These are phyloP conservation scores for Garrulus glandarius DNA, from an alignment of 2,797 vertebrate species.

Conservation along the genomic window DNA sequence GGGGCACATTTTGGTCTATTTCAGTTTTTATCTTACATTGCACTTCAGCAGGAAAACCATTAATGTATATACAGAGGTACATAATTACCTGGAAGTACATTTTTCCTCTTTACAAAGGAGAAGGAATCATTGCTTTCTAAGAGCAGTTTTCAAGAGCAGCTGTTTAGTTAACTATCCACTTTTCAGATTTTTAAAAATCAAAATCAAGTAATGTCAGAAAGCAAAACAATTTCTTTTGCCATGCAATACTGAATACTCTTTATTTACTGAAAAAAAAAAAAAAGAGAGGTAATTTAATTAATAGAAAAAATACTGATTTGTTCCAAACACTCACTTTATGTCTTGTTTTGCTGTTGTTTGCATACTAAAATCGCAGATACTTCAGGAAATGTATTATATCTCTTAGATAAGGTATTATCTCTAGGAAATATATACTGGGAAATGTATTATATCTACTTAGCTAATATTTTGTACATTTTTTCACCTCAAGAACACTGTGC, in stretches of 20 bases:
- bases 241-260: background rate
- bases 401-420: background rate
- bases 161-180: background rate
- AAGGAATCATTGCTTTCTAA: background rate
- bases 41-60: background rate
- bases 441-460: background rate
- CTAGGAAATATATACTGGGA: background rate
- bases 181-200: background rate
- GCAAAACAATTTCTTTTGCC: background rate
- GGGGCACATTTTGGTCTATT: background rate
- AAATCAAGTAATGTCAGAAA: background rate
- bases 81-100: background rate
- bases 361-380: background rate
- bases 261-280: background rate
- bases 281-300: background rate
- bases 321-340: background rate
- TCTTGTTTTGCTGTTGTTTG: background rate
- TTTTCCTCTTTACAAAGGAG: background rate
- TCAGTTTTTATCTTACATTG: background rate
- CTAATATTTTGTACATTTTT: background rate
- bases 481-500: background rate
- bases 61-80: background rate
- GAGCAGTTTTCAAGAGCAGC: background rate
- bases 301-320: background rate
- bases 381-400: background rate